Conservation (phyloP, 2,113 vertebrate genomes). For the Dipodomys stephensi region DNA sequence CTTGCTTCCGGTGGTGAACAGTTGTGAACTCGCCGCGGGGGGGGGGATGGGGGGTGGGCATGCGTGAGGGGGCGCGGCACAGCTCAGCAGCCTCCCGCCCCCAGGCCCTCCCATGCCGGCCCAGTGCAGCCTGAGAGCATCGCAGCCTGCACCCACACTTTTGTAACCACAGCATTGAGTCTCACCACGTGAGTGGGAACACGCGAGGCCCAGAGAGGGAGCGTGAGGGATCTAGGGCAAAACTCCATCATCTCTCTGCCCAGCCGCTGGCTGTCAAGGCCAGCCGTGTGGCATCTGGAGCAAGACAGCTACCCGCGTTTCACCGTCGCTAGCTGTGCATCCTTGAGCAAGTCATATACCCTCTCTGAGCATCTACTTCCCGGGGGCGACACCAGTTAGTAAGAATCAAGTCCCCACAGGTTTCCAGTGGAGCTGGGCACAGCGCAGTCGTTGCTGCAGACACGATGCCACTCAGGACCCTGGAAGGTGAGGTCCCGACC, state of each 20-base stretch:
- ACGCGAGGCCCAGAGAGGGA: neutral
- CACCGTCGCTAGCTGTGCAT: neutral
- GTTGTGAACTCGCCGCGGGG: too few species aligned
- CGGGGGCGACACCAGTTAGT: neutral
- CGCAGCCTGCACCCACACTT: neutral
- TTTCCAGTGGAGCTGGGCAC: fast-evolving
- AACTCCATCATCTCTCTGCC: neutral
- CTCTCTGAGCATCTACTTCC: neutral
- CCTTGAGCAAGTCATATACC: neutral
- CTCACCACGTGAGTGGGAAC: neutral
- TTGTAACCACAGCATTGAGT: neutral
- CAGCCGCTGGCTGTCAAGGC: neutral
- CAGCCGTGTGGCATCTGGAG: neutral
- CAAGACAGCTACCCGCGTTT: neutral
- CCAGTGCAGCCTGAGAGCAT: neutral
- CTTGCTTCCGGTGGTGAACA: too few species aligned
- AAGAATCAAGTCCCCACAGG: neutral
- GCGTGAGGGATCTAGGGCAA: neutral
- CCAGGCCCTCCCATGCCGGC: too few species aligned
- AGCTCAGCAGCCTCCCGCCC: neutral
- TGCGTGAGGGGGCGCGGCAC: fast-evolving
- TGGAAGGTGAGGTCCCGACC: neutral
- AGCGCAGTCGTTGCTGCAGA: fast-evolving
- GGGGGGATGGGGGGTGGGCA: too few species aligned
- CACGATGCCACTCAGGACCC: neutral